phyloP scores from a whole-genome alignment of 37 sponge, comb jelly and placozoan species.

The Aphrocallistes beatrix region DNA sequence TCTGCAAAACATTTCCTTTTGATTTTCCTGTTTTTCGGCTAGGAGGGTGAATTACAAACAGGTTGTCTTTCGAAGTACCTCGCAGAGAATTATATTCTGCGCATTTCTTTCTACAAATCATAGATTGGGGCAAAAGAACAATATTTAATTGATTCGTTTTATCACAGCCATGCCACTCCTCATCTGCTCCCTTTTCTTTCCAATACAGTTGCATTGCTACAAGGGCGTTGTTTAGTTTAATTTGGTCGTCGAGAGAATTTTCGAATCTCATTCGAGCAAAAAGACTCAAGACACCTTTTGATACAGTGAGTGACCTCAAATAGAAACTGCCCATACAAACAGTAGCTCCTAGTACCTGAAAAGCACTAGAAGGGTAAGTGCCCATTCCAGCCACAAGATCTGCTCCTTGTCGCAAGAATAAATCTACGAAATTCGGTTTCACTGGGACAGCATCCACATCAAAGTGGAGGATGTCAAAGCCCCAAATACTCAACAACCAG shows the following conservation, averaged over 20 bases:
- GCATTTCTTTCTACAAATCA: not conserved
- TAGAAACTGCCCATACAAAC: slow-evolving; percentile 7
- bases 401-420: not conserved
- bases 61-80: not conserved
- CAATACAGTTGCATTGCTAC: not conserved
- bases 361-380: not conserved
- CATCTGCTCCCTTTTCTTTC: not conserved
- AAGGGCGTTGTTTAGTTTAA: not conserved
- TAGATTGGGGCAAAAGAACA: not conserved
- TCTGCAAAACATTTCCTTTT: not conserved
- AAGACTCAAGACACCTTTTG: not conserved
- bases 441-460: slow-evolving; percentile 8
- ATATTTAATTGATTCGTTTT: not conserved
- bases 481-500: not conserved
- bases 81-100: not conserved
- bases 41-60: not conserved
- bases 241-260: not conserved
- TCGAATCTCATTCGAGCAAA: not conserved
- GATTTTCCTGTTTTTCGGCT: not conserved
- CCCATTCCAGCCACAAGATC: not conserved
- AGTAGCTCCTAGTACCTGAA: not conserved
- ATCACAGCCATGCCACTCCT: not conserved
- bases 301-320: not conserved
- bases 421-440: not conserved
- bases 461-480: not conserved